A percentile compares a stretch with the other conserved stretches of the same genome.
Conservation (phyloP, 2,888 invertebrate genomes). For the Macrosiphum euphorbiae region DNA sequence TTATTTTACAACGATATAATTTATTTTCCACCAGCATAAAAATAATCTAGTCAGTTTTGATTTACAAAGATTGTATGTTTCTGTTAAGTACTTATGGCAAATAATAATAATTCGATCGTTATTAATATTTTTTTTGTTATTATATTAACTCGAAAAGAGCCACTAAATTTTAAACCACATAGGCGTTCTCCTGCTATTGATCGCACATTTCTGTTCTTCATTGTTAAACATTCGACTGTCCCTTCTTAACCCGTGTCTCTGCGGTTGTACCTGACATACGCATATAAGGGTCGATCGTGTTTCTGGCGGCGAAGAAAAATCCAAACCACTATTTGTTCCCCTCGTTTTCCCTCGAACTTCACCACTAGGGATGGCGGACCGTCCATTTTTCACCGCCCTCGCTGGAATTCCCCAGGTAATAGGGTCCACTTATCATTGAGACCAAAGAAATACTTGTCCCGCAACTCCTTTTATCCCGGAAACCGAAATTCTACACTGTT, state of each 20-base stretch:
- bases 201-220: slow-evolving; percentile 32
- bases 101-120: neutral
- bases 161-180: neutral
- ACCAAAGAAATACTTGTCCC: slow-evolving; percentile 46
- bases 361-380: neutral
- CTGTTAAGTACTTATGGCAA: neutral
- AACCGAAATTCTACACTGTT: slow-evolving; percentile 38
- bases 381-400: slow-evolving; percentile 55
- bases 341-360: slow-evolving; percentile 38
- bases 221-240: slow-evolving; percentile 57
- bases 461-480: neutral
- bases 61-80: neutral
- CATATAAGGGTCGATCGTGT: slow-evolving; percentile 46
- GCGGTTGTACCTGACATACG: slow-evolving; percentile 25
- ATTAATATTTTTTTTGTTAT: neutral
- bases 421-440: slow-evolving; percentile 53
- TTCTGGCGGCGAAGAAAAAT: slow-evolving; percentile 50
- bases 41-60: neutral
- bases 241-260: slow-evolving; percentile 36
- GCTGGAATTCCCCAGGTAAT: slow-evolving; percentile 43
- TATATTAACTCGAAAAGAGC: neutral
- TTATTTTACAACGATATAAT: neutral
- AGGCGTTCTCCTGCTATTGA: slow-evolving; percentile 28
- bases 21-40: neutral
- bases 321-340: slow-evolving; percentile 15